phyloP scores from a whole-genome alignment of 2,888 invertebrate species.

The Eupsilia transversa region DNA sequence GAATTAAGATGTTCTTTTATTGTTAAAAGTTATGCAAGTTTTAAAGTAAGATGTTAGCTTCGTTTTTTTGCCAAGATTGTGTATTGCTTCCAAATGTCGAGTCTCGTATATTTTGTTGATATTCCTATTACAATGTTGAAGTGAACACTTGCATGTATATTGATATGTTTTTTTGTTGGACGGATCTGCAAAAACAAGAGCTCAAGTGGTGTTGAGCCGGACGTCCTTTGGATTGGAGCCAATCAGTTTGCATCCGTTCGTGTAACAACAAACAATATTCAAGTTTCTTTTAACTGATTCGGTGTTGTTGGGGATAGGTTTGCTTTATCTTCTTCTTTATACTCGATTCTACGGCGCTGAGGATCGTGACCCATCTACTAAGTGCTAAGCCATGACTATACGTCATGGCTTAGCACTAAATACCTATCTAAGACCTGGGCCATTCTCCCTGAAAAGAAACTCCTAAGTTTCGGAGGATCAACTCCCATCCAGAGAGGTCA shows the following conservation, averaged over 20 bases:
- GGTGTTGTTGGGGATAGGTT: slow-evolving; percentile 1
- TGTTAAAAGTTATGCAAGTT: slow-evolving; percentile 58
- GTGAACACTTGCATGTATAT: slow-evolving; percentile 16
- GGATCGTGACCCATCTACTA: neutral
- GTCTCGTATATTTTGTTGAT: slow-evolving; percentile 13
- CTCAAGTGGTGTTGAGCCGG: slow-evolving; percentile 66
- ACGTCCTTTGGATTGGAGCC: slow-evolving; percentile 65
- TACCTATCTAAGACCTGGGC: no score
- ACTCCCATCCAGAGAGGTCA: neutral
- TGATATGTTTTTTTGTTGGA: slow-evolving; percentile 35
- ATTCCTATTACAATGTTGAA: slow-evolving; percentile 12
- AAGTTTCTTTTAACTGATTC: slow-evolving; percentile 41
- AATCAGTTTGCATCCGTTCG: slow-evolving; percentile 69
- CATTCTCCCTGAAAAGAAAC: neutral
- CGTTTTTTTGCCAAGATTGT: slow-evolving; percentile 35
- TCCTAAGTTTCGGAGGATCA: neutral
- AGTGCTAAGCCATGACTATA: no score
- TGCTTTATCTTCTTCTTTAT: slow-evolving; percentile 1
- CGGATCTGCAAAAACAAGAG: slow-evolving; percentile 55
- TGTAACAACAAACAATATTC: slow-evolving; percentile 46
- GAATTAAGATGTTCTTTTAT: slow-evolving; percentile 59
- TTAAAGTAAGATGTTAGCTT: slow-evolving; percentile 24
- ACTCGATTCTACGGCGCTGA: neutral
- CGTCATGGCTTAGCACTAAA: neutral
- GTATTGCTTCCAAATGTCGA: slow-evolving; percentile 26